Percentiles rank a stretch among this genome's conserved stretches.
Conservation (phyloP, 2,797 vertebrate genomes). For the Remorina albescens region DNA sequence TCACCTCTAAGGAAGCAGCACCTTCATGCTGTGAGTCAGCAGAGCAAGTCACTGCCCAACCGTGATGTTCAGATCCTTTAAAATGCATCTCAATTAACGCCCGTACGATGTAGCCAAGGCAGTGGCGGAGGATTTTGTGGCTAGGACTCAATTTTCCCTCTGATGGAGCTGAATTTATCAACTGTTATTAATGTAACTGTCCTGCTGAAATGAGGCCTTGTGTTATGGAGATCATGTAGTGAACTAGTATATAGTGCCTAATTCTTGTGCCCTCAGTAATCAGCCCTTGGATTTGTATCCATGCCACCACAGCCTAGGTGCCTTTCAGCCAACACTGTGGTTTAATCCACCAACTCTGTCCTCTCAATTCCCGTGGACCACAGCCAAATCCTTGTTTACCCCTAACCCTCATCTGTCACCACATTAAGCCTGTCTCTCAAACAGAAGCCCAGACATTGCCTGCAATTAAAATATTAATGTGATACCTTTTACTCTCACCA, state of each 20-base stretch:
- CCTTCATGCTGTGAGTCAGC: slow-evolving; percentile 53
- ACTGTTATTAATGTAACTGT: slow-evolving; percentile 7
- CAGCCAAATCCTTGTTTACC: slow-evolving; percentile 80
- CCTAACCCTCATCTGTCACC: slow-evolving; percentile 75
- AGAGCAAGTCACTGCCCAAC: slow-evolving; percentile 45
- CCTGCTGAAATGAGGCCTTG: slow-evolving; percentile 31
- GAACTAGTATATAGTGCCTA: slow-evolving; percentile 33
- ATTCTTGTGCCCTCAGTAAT: slow-evolving; percentile 41
- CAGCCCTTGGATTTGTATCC: slow-evolving; percentile 60
- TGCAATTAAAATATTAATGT: slow-evolving; percentile 82
- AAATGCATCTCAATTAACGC: slow-evolving; percentile 60
- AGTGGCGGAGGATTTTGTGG: background rate
- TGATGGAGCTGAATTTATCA: slow-evolving; percentile 9
- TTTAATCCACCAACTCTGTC: slow-evolving; percentile 78
- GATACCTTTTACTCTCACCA: slow-evolving; percentile 75
- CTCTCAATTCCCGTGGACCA: slow-evolving; percentile 73
- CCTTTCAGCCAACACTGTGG: slow-evolving; percentile 68
- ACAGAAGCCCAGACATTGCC: slow-evolving; percentile 60
- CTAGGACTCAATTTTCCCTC: slow-evolving; percentile 2
- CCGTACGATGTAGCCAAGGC: slow-evolving; percentile 30
- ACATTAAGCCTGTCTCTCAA: slow-evolving; percentile 72
- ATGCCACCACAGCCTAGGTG: slow-evolving; percentile 47
- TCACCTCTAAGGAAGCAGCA: slow-evolving; percentile 62
- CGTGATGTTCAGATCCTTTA: slow-evolving; percentile 39
- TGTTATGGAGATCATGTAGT: slow-evolving; percentile 28